Evolutionary conservation across 2,113 vertebrate species (phyloP).

Genomic region (Bungarus multicinctus): DNA sequence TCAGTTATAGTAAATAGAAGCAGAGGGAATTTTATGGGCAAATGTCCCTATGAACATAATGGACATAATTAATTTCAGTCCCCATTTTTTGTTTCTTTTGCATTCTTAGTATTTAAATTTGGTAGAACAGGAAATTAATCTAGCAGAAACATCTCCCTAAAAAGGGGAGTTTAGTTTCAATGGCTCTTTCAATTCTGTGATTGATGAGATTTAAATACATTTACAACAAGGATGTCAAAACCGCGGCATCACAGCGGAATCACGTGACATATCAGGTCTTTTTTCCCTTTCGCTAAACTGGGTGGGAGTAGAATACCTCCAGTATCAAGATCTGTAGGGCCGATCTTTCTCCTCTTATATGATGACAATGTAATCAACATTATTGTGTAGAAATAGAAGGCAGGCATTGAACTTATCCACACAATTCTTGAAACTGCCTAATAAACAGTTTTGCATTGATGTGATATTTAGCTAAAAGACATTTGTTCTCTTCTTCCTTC

Average conservation of each 20-base stretch:
- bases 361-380: neutral
- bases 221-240: neutral
- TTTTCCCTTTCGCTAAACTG: too few species aligned
- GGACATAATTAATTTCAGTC: neutral
- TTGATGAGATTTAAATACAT: neutral
- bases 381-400: neutral
- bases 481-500: neutral
- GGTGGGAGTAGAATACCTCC: neutral
- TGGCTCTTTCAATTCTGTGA: neutral
- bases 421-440: neutral
- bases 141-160: neutral
- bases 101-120: neutral
- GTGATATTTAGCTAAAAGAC: neutral
- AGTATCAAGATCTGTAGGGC: neutral
- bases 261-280: too few species aligned
- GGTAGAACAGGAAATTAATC: neutral
- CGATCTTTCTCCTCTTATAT: neutral
- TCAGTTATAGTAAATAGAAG: neutral
- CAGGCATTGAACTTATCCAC: neutral
- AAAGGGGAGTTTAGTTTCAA: neutral
- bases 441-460: neutral
- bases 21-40: neutral
- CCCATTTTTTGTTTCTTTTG: neutral
- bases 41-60: neutral
- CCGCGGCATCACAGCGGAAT: too few species aligned